phyloP scores from a whole-genome alignment of 2,888 invertebrate species.

The Abrostola tripartita region DNA sequence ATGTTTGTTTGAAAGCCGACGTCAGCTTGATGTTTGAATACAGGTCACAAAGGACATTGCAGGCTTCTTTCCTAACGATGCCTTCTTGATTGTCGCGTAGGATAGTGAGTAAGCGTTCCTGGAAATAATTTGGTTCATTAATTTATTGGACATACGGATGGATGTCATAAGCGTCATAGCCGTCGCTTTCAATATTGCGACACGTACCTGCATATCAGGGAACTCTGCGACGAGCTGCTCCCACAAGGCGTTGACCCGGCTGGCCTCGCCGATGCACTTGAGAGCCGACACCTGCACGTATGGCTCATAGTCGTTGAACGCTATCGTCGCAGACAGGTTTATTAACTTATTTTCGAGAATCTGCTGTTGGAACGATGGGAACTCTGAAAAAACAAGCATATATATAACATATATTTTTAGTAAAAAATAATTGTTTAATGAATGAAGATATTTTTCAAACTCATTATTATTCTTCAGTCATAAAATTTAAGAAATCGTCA shows the following conservation, averaged over 20 bases:
- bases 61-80: constrained; percentile 92
- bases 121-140: constrained; percentile 45
- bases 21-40: constrained; percentile 90
- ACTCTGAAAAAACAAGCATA: constrained; percentile 87
- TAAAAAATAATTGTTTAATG: neutral
- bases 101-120: constrained; percentile 88
- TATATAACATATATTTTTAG: neutral
- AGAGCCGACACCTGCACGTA: constrained; percentile 94
- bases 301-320: constrained; percentile 91
- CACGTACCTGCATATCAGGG: constrained; percentile 89
- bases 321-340: constrained; percentile 90
- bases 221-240: constrained; percentile 86
- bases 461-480: too few species aligned
- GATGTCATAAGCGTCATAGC: too few species aligned
- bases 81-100: constrained; percentile 92
- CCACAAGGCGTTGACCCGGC: constrained; percentile 91
- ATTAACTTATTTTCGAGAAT: constrained; percentile 90
- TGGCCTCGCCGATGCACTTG: constrained; percentile 91
- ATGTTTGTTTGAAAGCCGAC: constrained; percentile 81
- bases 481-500: too few species aligned
- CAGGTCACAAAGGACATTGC: constrained; percentile 90
- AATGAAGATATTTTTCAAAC: neutral
- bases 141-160: neutral
- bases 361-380: constrained; percentile 92
- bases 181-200: neutral